Base-by-base conservation (phyloP, 30 jellyfish, hydroid and myxozoan species). In the Sanderia malayensis region DNA sequence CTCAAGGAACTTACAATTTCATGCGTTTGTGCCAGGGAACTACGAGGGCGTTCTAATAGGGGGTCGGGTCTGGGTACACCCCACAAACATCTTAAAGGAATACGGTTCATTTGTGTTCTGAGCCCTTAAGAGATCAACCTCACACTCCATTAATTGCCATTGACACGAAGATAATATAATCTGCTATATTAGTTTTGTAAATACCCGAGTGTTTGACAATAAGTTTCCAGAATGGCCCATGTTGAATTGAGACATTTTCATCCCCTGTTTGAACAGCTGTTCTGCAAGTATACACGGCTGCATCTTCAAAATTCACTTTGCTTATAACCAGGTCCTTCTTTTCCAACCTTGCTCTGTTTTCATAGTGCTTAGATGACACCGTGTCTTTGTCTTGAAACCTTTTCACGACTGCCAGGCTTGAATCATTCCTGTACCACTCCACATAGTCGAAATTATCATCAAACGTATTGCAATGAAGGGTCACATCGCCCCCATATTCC, bases 211-310 rank as follows among this genome's bases (percentile, higher is more conserved):
- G 86, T 65, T 75, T 75, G 2, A 75, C 86, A 62, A 75, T 61
- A 9, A 75, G 74, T 47, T 75, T 75, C 86, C 86, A 75, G 71
- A 78, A 78, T 46, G 89, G 55, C 29, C 81, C 89, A 22, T 78
- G 81, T 41, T 67, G 89, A 4, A 78, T 34, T 4, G 89, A 46
- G 49, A 65, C 73, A 0, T 74, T 33, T 7, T 78, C 74, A 9
- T 78, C 81, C n/a, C 34, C 75, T 4, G 23, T 47, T 31, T 67
- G 46, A 9, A 64, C 67, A 27, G 89, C 89, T 2, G 82, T 75
- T 23, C 86, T 61, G 74, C 86, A 75, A 23, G 61, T 74, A 26
- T 75, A 75, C 0, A 52, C 46, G 2, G 86, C 86, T 9, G 67
- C 70, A 19, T 75, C 86, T 33, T 75, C 86, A 63, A 75, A 75